These are phyloP conservation scores for Brotula barbata DNA, from an alignment of 2,797 vertebrate genomes.

Conservation along the genomic window DNA sequence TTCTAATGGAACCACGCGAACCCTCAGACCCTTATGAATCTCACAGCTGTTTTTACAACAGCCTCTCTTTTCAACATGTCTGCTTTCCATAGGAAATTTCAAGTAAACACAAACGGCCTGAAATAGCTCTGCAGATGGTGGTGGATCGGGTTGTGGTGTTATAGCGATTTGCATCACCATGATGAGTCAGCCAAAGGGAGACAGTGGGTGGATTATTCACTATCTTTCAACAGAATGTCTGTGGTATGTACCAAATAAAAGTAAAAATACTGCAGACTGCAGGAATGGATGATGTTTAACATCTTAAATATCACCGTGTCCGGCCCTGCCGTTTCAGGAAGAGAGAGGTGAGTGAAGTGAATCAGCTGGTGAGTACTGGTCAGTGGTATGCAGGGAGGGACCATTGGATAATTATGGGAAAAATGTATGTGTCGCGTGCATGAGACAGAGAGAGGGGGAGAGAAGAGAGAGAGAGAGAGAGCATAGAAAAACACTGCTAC, in stretches of 20 bases:
- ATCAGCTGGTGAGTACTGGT: conserved; percentile 26
- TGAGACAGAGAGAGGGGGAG: not conserved
- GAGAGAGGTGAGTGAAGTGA: conserved; percentile 31
- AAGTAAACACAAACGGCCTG: conserved; percentile 32
- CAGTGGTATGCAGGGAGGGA: conserved; percentile 27
- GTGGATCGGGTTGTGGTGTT: conserved; percentile 37
- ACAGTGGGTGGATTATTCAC: conserved; percentile 32
- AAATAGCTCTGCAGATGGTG: conserved; percentile 59
- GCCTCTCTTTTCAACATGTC: conserved; percentile 35
- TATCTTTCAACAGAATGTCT: conserved; percentile 28
- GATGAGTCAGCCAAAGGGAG: conserved; percentile 52
- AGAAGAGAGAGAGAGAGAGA: too few species aligned
- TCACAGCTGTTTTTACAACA: conserved; percentile 56
- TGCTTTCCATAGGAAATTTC: conserved; percentile 25
- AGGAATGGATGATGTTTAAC: not conserved
- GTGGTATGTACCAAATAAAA: conserved; percentile 10
- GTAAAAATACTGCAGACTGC: not conserved
- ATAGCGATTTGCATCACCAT: conserved; percentile 25
- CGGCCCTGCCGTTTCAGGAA: too few species aligned
- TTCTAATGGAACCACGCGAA: conserved; percentile 45
- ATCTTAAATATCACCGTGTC: not conserved
- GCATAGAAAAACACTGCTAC: too few species aligned
- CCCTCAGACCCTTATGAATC: conserved; percentile 33
- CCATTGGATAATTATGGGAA: conserved; percentile 25
- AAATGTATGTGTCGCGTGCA: conserved; percentile 23